These are phyloP conservation scores for Macropus fuliginosus DNA, from an alignment of 2,797 vertebrate genomes.

Conservation along the genomic window DNA sequence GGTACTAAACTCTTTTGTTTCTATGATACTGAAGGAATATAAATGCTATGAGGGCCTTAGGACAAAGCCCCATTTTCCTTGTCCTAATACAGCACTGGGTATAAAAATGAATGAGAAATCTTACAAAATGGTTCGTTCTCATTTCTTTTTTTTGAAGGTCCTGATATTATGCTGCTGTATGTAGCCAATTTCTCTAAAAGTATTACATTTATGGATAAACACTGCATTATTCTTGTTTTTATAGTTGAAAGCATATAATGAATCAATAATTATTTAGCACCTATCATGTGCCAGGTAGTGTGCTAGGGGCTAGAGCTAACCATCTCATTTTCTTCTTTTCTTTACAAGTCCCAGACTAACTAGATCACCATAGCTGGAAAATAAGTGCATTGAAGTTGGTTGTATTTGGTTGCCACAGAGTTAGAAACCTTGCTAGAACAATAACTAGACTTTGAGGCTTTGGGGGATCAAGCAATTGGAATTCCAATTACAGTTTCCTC, in stretches of 20 bases:
- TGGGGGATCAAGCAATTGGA: neutral
- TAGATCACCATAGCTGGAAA: neutral
- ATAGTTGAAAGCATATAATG: neutral
- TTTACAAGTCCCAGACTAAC: neutral
- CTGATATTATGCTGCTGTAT: neutral
- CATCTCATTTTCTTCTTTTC: neutral
- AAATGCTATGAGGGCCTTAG: neutral
- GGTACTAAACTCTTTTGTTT: neutral
- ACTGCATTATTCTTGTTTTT: neutral
- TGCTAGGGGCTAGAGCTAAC: neutral
- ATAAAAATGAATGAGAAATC: neutral
- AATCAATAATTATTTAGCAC: neutral
- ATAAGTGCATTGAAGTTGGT: neutral
- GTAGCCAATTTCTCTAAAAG: neutral
- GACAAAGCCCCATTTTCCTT: neutral
- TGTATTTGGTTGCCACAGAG: neutral
- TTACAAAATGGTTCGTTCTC: neutral
- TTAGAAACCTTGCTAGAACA: neutral
- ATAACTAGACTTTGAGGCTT: neutral
- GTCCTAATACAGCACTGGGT: neutral
- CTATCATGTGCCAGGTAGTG: neutral
- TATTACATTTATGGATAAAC: neutral
- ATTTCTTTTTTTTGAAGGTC: neutral
- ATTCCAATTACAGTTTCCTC: neutral
- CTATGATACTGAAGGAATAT: neutral